phyloP scores from a whole-genome alignment of 2,797 vertebrate species.

The Sebastes hubbsi region DNA sequence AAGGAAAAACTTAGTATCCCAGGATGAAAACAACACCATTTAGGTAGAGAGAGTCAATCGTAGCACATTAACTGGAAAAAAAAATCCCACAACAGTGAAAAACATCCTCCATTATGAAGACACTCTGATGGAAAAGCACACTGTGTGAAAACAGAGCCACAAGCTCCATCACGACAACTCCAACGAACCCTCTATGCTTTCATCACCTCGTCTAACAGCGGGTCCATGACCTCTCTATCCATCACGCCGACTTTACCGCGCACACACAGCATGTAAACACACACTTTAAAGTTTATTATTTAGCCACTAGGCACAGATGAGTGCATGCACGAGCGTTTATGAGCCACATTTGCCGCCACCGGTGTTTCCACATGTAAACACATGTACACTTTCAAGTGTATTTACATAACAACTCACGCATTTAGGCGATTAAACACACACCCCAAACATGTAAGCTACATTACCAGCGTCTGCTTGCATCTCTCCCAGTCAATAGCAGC shows the following conservation, averaged over 20 bases:
- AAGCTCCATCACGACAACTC: neutral
- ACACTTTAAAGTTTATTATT: neutral
- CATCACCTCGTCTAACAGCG: slow-evolving; percentile 9
- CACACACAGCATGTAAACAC: neutral
- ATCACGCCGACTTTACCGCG: neutral
- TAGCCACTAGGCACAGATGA: neutral
- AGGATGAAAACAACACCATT: neutral
- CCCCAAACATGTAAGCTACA: slow-evolving; percentile 7
- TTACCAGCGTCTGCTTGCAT: slow-evolving; percentile 35
- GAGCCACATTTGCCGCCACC: neutral
- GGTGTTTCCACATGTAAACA: slow-evolving; percentile 10
- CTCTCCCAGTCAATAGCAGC: slow-evolving; percentile 60
- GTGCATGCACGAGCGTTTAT: neutral
- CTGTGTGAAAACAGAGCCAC: neutral
- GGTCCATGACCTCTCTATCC: slow-evolving; percentile 9
- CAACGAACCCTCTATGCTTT: neutral
- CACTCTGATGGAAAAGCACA: neutral
- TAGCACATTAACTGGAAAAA: neutral
- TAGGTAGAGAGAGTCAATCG: neutral
- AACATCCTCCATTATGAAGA: slow-evolving; percentile 2
- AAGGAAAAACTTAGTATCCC: neutral
- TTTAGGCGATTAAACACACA: slow-evolving; percentile 20
- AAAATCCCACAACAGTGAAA: neutral
- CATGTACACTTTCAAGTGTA: neutral
- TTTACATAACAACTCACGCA: slow-evolving; percentile 9